Percentiles rank a stretch among this genome's conserved stretches.
phyloP scores from a whole-genome alignment of 2,113 vertebrate species.

The Grallaria varia region DNA sequence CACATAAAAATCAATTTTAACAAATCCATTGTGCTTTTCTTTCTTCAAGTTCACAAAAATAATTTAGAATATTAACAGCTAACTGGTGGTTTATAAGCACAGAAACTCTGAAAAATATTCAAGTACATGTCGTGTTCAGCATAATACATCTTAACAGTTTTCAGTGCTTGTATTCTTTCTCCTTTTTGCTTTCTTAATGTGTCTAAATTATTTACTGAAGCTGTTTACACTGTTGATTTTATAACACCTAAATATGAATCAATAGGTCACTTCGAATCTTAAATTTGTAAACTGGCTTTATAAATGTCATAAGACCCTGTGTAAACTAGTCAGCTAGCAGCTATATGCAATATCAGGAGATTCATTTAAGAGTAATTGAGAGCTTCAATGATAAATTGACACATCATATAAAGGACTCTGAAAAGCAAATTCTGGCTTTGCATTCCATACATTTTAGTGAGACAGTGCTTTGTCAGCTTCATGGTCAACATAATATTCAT shows the following conservation, averaged over 20 bases:
- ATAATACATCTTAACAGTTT: not conserved
- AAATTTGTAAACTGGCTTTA: not conserved
- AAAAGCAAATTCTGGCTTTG: not conserved
- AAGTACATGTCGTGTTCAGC: not conserved
- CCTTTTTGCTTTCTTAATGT: not conserved
- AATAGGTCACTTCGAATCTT: not conserved
- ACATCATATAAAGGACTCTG: not conserved
- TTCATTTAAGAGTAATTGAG: not conserved
- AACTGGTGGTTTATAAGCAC: not conserved
- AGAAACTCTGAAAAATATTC: not conserved
- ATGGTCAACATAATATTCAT: not conserved
- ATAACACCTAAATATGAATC: not conserved
- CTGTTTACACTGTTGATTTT: not conserved
- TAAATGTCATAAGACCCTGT: not conserved
- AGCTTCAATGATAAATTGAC: not conserved
- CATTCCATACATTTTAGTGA: not conserved
- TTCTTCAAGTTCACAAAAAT: not conserved
- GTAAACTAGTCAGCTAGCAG: not conserved
- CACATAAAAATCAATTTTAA: constrained; percentile 39
- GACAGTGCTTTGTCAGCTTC: not conserved
- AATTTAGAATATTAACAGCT: constrained; percentile 14
- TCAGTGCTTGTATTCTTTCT: not conserved
- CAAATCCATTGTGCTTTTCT: not conserved
- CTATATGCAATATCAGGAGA: not conserved
- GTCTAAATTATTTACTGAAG: constrained; percentile 8